Base-by-base conservation (phyloP, 2,113 vertebrate genomes). In the Heterotis niloticus region DNA sequence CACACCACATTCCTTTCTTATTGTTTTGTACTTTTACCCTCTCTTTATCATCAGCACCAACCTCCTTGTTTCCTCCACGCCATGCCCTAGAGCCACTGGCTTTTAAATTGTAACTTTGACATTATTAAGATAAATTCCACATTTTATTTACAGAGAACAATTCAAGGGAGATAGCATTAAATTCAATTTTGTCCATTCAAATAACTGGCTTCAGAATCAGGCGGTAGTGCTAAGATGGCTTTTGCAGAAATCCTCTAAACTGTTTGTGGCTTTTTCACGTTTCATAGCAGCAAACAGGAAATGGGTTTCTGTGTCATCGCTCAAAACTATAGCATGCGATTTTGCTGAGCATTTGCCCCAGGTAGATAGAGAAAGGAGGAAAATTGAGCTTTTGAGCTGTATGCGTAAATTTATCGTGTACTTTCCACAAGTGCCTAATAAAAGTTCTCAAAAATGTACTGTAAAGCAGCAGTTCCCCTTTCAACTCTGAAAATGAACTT, bases 401-500 rank as follows among this genome's bases (percentile, higher is more conserved):
- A 59, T 74, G 14, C 52, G 24, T 54, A 56, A 29, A 74, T 26
- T 51, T 17, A 13, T 28, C 1, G 54, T 73, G 51, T 73, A 26
- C 23, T 4, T 74, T 74, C 26, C 71, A 74, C 23, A 74, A 59
- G 54, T 4, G 26, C 71, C 1, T 57, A 59, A 59, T 74, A 74
- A 51, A 23, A 29, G 34, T 74, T 24, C 23, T 57, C 52, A 44
- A 74, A 17, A 24, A n/a, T n/a, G 26, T 13, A 24, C 52, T 74
- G 71, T 13, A 28, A 74, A 56, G 57, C n/a, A 72, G 11, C 12
- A 12, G 13, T 57, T 59, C 26, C n/a, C 54, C 57, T 57, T 44
- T 74, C 52, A 23, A n/a, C 4, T 17, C n/a, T 11, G 54, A 26
- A 74, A 74, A 74, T 57, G 71, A 24, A 54, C 71, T 74, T 51